Evolutionary conservation across 2,797 vertebrate genomes (phyloP), one percentile per base, ranked within the genome.

Genomic region (Myoxocephalus aenaeus): DNA sequence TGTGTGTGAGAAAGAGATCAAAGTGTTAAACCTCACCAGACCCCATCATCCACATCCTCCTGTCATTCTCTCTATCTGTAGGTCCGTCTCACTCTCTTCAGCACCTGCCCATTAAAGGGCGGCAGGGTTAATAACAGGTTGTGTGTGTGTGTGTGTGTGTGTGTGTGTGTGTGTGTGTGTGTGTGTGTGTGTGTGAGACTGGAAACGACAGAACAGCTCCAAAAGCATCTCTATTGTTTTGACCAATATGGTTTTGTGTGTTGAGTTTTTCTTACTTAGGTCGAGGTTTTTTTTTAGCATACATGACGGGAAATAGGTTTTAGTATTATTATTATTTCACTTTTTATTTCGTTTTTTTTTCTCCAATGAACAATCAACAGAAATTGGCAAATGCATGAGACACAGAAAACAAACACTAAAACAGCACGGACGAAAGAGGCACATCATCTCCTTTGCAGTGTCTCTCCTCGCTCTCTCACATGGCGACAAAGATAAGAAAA

Each of bases 61-160:
- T 84, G 77, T 92, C 83, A 65, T 77, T 65, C 85, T 75, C 86
- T 91, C 86, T 91, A 74, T 70, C 81, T 86, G 42, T 74, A 63
- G 54, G 56, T 86, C 70, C 50, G 61, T 58, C 93, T 91, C 80
- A 70, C 79, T 72, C 81, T 89, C 91, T 93, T 82, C 85, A 90
- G 89, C 83, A 95, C 91, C 92, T 95, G 92, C 84, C 93, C 92
- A 95, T 95, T 95, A 94, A 84, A 89, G 88, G 87, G 86, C 70
- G 61, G 83, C 91, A 2, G 29, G 79, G 88, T 90, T 94, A 94
- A 95, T 93, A 92, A 96, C 91, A 93, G 90, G 92, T 92, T 90
- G 74, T 70, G 72, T 74, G 69, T 59, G 66, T 74, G 59, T 70
- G 73, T 56, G 67, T 38, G 70, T 80, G 67, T 68, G 79, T 71